Evolutionary conservation across 2,113 vertebrate species (phyloP).

Genomic region (Nerophis lumbriciformis): DNA sequence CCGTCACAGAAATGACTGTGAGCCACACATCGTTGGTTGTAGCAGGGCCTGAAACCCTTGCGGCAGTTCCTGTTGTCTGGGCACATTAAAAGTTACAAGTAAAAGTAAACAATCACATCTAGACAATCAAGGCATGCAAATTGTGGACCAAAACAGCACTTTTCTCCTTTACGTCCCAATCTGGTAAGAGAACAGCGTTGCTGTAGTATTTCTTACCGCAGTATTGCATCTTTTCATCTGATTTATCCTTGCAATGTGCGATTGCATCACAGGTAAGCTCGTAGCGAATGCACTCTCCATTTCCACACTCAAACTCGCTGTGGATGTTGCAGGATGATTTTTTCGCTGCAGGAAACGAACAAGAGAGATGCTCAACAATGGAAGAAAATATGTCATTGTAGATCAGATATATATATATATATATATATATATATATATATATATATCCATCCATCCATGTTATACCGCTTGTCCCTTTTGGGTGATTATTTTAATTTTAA

Average conservation of each 20-base stretch:
- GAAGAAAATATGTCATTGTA: background rate
- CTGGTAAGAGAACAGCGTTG: background rate
- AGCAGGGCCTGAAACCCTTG: conserved; percentile 83
- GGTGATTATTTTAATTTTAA: too few species aligned
- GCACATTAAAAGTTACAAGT: conserved; percentile 22
- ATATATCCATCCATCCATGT: too few species aligned
- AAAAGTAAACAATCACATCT: background rate
- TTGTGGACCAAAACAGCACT: background rate
- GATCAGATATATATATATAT: background rate
- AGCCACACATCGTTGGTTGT: conserved; percentile 83
- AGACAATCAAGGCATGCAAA: too few species aligned
- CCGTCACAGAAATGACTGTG: conserved; percentile 86
- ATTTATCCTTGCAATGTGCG: conserved; percentile 94
- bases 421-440: too few species aligned
- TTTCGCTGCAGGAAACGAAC: conserved; percentile 74
- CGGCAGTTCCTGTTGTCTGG: conserved; percentile 90
- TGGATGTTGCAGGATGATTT: conserved; percentile 92
- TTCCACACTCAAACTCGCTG: conserved; percentile 93
- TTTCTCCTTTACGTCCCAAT: background rate
- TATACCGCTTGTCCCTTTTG: too few species aligned
- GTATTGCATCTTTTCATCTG: conserved; percentile 95
- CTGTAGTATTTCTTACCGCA: conserved; percentile 79
- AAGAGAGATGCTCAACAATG: background rate
- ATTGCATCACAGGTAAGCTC: conserved; percentile 89
- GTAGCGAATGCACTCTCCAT: conserved; percentile 92